Evolutionary conservation across 2,888 invertebrate species (phyloP), one percentile per base, ranked within the genome.

Genomic region (Polydrusus tereticollis): DNA sequence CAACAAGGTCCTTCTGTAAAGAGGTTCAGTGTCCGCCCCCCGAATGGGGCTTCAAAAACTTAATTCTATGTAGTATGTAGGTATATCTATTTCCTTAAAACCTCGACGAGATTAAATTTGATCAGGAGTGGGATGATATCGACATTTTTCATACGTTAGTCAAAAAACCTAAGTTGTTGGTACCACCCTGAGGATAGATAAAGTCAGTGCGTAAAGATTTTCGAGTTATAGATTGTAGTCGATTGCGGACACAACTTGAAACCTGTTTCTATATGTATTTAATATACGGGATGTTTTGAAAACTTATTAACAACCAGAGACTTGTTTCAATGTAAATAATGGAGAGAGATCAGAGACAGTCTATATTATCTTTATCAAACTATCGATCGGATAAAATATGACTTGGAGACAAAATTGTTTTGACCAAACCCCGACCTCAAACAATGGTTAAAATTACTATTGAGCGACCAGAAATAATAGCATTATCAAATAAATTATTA

Each of bases 261-360:
- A 72, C 72, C 72, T 72, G 72, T 72, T 72, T 62, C 41, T 72
- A 57, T n/a, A n/a, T 50, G 63, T 72, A 41, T 58, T 67, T 67
- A 72, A 72, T 72, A 62, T 72, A 72, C 72, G 72, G 72, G 72
- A 72, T 72, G 67, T 72, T 72, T 72, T 67, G 45, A 72, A 72
- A 67, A 72, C 67, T 72, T 72, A 72, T 72, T 72, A 72, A 72
- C 67, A 72, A 63, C 72, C 63, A 63, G 26, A 41, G 72, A 67
- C 67, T 70, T 62, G 70, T 59, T 70, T 65, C 50, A 70, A 38
- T 69, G 65, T 70, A 70, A 70, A 58, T 70, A 69, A 69, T 62
- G 69, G 45, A n/a, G n/a, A n/a, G n/a, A n/a, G n/a, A n/a, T n/a
- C n/a, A n/a, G 7, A 29, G 29, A 29, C 29, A 29, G 4, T 29